Percentiles rank a stretch among this genome's conserved stretches.
Evolutionary conservation across 2,797 vertebrate genomes (phyloP).

Genomic region (Tarsius wallacei): DNA sequence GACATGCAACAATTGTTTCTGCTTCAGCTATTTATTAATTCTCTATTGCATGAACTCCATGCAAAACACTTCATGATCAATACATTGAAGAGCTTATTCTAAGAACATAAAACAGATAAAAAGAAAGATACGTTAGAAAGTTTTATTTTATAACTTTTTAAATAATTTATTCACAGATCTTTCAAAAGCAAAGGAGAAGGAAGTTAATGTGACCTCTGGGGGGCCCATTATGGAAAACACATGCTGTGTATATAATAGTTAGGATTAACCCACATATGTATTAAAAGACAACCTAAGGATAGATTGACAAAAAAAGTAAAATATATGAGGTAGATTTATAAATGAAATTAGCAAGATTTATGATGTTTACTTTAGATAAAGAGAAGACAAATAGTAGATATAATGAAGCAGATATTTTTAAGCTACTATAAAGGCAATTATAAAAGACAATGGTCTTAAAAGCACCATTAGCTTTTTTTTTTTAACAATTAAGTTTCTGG

Average conservation of each 20-base stretch:
- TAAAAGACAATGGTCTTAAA: conserved; percentile 21
- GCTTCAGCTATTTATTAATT: neutral
- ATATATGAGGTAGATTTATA: neutral
- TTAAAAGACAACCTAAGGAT: conserved; percentile 1
- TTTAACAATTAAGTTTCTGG: neutral
- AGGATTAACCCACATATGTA: neutral
- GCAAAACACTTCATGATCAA: neutral
- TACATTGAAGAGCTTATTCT: neutral
- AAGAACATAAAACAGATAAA: neutral
- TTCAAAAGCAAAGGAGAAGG: neutral
- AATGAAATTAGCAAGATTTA: conserved; percentile 40
- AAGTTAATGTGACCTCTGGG: fast-evolving
- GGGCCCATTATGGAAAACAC: fast-evolving
- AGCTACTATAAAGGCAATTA: neutral
- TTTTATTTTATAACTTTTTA: neutral
- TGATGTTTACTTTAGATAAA: neutral
- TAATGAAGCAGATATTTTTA: neutral
- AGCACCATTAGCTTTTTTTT: conserved; percentile 16
- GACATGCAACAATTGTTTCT: neutral
- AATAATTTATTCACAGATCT: neutral
- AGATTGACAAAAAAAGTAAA: neutral
- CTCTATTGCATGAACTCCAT: neutral
- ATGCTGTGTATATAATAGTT: neutral
- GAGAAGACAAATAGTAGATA: neutral
- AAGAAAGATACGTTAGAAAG: neutral